Evolutionary conservation across 2,888 invertebrate species (phyloP).

Genomic region (Sesamia inferens): DNA sequence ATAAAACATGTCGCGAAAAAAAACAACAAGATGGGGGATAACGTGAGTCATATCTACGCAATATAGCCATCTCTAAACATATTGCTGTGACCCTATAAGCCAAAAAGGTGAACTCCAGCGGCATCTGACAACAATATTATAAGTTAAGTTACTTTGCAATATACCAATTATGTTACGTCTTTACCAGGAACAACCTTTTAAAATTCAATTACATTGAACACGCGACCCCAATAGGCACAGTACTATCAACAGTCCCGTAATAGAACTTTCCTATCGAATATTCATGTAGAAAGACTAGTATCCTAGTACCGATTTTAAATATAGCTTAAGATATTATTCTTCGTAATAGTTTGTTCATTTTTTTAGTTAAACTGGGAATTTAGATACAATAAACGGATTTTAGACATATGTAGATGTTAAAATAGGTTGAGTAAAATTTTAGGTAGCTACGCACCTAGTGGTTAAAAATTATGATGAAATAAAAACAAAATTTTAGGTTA

Average conservation of each 20-base stretch:
- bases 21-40: background rate
- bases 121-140: background rate
- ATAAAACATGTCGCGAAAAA: background rate
- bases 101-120: background rate
- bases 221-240: slow-evolving; percentile 45
- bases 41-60: background rate
- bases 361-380: slow-evolving; percentile 35
- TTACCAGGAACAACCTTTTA: slow-evolving; percentile 14
- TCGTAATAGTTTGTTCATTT: slow-evolving; percentile 44
- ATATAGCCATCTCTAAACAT: background rate
- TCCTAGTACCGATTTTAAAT: slow-evolving; percentile 60
- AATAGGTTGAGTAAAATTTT: slow-evolving; percentile 14
- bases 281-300: slow-evolving; percentile 63
- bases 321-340: slow-evolving; percentile 53
- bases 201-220: slow-evolving; percentile 20
- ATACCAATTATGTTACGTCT: slow-evolving; percentile 17
- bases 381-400: slow-evolving; percentile 16
- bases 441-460: slow-evolving; percentile 3
- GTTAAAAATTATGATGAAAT: slow-evolving; percentile 2
- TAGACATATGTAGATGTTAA: slow-evolving; percentile 13
- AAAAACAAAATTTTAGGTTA: slow-evolving; percentile 23
- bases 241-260: slow-evolving; percentile 54
- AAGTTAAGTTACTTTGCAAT: background rate
- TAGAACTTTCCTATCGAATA: slow-evolving; percentile 63
- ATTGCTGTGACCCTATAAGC: background rate